Base-by-base conservation (phyloP, 2,888 invertebrate genomes). In the Pachycephus smyrnensis region DNA sequence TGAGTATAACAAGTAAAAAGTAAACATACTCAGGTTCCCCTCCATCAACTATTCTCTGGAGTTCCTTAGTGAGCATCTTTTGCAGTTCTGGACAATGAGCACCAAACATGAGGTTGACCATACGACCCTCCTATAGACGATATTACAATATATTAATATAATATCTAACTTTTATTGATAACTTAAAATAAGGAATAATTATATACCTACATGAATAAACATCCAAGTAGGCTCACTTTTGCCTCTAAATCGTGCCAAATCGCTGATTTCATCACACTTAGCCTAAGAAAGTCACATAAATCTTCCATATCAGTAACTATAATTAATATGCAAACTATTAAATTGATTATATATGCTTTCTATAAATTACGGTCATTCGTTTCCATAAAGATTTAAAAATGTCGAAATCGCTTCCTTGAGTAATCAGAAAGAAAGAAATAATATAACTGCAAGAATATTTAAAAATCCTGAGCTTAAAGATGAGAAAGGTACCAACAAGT, bases 221-320 rank as follows among this genome's bases (percentile, higher is more conserved):
- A 98, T 94, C 97, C 98, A 98, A 0, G 96, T 97, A 0, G 98
- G 98, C 89, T 98, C 96, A 90, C 98, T 97, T 88, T 95, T 96
- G 79, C 96, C 96, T 76, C 96, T 93, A 91, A 98, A 98, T 78
- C 97, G 93, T 87, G 94, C 94, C 76, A 98, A 91, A 73, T 94
- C 94, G 74, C 94, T 94, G 77, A 98, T 96, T 2, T 94, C 94
- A 91, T 98, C 98, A 32, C 91, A 91, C 79, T 86, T 90, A 6
- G 91, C 91, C 91, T 78, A 15, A 68, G 73, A 73, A 30, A n/a
- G 12, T 36, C 40, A 40, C 15, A 40, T 40, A 15, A 40, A 40
- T 12, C 40, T 40, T 40, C 4, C 4, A 40, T 0, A 55, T 55
- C 6, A 23, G 23, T 23, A 23, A 55, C 23, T 55, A 55, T 40